A percentile compares a stretch with the other conserved stretches of the same genome.
These are phyloP conservation scores for Drosophila erecta DNA, from an alignment of 1,140 invertebrate species.

Conservation along the genomic window DNA sequence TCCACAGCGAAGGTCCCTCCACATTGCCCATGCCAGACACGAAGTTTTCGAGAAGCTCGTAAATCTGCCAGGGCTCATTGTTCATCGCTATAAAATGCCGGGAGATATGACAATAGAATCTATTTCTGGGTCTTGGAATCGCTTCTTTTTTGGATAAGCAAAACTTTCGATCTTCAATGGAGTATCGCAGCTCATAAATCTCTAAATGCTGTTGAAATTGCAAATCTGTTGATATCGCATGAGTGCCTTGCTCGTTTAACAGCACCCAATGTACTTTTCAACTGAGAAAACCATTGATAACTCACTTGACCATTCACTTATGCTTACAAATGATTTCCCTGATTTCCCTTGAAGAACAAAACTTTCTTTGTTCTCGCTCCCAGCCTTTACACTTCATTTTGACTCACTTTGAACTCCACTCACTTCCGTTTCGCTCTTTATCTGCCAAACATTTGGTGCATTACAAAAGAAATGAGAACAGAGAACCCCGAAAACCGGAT, in stretches of 20 bases:
- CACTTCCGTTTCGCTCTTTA: conserved; percentile 5
- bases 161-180: conserved; percentile 57
- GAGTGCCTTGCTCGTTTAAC: too few species aligned
- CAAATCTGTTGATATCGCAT: not conserved
- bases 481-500: conserved; percentile 16
- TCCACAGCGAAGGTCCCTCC: conserved; percentile 13
- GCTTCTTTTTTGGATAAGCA: conserved; percentile 30
- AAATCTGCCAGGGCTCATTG: conserved; percentile 30
- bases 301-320: not conserved
- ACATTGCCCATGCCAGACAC: conserved; percentile 29
- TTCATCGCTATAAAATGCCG: conserved; percentile 20
- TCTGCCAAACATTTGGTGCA: conserved; percentile 1
- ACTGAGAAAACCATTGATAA: too few species aligned
- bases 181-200: not conserved
- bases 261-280: too few species aligned
- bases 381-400: conserved; percentile 19
- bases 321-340: too few species aligned
- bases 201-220: not conserved
- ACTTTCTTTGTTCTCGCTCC: conserved; percentile 21
- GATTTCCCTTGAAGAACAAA: conserved; percentile 2
- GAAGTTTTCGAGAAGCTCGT: conserved; percentile 37
- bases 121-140: conserved; percentile 3
- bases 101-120: conserved; percentile 48
- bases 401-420: conserved; percentile 31
- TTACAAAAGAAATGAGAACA: not conserved